Evolutionary conservation across 2,888 invertebrate species (phyloP), one percentile per base, ranked within the genome.

Genomic region (Catocala fraxini): DNA sequence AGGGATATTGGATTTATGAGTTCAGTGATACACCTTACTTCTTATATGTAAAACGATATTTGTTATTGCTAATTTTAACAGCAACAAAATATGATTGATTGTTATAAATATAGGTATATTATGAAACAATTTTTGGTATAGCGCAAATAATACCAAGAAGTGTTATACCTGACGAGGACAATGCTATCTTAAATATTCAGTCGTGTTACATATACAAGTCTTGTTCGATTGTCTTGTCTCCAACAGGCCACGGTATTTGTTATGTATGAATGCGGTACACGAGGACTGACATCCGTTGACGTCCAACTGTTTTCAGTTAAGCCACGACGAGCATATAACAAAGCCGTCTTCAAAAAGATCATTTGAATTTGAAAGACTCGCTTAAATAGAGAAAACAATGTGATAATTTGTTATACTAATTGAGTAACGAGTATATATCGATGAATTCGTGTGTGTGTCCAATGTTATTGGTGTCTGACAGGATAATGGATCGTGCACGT

Each of bases 281-380:
- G 82, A 82, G 82, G 79, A 75, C 77, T 77, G 85, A 88, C 87
- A 90, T 90, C 91, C 90, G 90, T 84, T 90, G 89, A 88, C 90
- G 88, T 89, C 77, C 84, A 79, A 81, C 83, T 89, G 89, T 90
- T 91, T 92, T 92, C 90, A 90, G 90, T 90, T 86, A 74, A 81
- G 75, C 82, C 83, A 84, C 83, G 85, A 80, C 83, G 77, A 78
- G 78, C 77, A 83, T 77, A 81, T 85, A 87, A 89, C 89, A 90
- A 89, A 85, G 87, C 80, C 81, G 84, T 70, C 78, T 81, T 73
- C 71, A 45, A 54, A 70, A 73, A 79, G 80, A 79, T 81, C 65
- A 85, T 85, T 87, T 85, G 75, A 86, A 88, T 88, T 80, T 81
- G 79, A 86, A 87, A 86, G 80, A 81, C 67, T 65, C 77, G 72